Evolutionary conservation across 2,113 vertebrate species (phyloP).

Genomic region (Mirza zaza): DNA sequence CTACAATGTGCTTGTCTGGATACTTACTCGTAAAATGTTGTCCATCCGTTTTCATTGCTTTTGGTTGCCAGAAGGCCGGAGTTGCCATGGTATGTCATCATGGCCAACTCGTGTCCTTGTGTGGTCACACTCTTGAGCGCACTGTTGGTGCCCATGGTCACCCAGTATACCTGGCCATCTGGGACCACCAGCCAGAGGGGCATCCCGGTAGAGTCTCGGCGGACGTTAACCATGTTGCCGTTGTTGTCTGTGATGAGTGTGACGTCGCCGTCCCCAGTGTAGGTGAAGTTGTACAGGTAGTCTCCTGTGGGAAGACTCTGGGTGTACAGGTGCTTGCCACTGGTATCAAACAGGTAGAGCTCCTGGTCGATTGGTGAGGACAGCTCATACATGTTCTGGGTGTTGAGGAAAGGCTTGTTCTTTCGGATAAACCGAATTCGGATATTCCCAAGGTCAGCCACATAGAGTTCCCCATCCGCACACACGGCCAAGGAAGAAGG

Average conservation of each 20-base stretch:
- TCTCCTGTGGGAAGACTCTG: constrained; percentile 97
- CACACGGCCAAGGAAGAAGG: constrained; percentile 95
- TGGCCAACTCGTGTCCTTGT: constrained; percentile 94
- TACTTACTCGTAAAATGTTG: constrained; percentile 98
- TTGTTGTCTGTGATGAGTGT: constrained; percentile 94
- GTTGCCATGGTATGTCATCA: constrained; percentile 97
- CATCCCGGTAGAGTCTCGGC: constrained; percentile 94
- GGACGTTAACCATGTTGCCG: constrained; percentile 91
- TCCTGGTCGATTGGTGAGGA: constrained; percentile 97
- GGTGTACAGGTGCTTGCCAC: constrained; percentile 95
- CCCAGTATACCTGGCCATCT: constrained; percentile 96
- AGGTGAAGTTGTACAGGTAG: constrained; percentile 96
- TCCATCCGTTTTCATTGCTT: constrained; percentile 98
- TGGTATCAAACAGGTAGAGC: constrained; percentile 96
- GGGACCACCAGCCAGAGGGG: constrained; percentile 96
- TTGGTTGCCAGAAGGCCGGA: constrained; percentile 96
- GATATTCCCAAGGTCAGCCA: constrained; percentile 96
- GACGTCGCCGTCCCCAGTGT: constrained; percentile 92
- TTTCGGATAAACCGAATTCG: constrained; percentile 95
- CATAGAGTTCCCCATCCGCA: constrained; percentile 94
- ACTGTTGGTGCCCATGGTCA: constrained; percentile 97
- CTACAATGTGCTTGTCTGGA: background rate
- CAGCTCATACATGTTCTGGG: constrained; percentile 95
- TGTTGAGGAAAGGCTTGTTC: constrained; percentile 95
- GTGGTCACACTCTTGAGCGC: constrained; percentile 94